Evolutionary conservation across 2,888 invertebrate species (phyloP).

Genomic region (Nephrotoma flavescens): DNA sequence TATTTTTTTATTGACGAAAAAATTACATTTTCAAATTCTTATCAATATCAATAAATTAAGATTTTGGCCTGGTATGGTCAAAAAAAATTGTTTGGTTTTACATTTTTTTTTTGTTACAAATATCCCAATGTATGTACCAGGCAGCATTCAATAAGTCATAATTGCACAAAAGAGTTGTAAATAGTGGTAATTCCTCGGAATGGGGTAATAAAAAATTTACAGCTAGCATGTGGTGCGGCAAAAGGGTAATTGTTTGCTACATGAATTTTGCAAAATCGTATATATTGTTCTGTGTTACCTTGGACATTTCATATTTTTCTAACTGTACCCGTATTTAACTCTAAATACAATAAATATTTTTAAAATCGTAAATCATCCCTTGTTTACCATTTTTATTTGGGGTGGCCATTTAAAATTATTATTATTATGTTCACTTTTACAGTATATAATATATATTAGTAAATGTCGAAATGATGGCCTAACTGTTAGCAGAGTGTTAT

Average conservation of each 20-base stretch:
- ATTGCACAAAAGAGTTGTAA: not conserved
- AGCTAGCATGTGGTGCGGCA: not conserved
- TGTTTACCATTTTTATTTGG: not conserved
- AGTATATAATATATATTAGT: not conserved
- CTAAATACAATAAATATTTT: too few relatives aligned
- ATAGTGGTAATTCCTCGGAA: not conserved
- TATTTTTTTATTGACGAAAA: not conserved
- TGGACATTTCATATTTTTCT: not conserved
- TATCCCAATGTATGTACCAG: not conserved
- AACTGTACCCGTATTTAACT: not conserved
- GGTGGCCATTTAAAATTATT: not conserved
- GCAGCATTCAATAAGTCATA: not conserved
- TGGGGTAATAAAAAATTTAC: not conserved
- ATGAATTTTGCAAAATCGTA: not conserved
- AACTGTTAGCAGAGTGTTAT: not conserved
- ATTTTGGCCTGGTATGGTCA: not conserved
- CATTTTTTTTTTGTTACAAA: not conserved
- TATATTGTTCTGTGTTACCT: not conserved
- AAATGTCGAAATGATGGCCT: not conserved
- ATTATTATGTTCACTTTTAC: too few relatives aligned
- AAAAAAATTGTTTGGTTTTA: not conserved
- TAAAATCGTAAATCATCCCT: not conserved
- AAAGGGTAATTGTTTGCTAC: not conserved
- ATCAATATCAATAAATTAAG: not conserved
- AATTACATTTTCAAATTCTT: not conserved